These are phyloP conservation scores for Xestia xanthographa DNA, from an alignment of 2,888 invertebrate species.

Conservation along the genomic window DNA sequence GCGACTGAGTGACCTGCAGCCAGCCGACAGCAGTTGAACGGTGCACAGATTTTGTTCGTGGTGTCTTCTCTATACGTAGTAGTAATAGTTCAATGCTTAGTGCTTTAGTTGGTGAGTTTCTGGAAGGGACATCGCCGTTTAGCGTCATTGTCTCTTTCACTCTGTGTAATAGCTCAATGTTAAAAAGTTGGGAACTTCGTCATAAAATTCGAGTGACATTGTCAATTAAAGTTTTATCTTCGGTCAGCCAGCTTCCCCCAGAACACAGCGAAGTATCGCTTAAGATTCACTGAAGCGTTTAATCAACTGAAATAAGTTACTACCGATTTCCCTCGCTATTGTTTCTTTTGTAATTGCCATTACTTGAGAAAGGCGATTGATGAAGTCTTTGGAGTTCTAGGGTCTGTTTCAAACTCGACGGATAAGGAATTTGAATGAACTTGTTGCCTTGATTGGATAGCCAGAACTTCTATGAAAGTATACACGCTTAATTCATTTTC, in stretches of 20 bases:
- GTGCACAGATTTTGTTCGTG: no score
- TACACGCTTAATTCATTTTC: neutral
- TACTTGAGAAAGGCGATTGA: neutral
- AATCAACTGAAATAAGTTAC: conserved; percentile 16
- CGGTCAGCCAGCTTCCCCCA: neutral
- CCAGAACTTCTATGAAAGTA: neutral
- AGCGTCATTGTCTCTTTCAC: no score
- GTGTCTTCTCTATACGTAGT: no score
- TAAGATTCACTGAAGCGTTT: conserved; percentile 1
- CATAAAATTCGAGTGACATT: neutral
- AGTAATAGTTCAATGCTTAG: no score
- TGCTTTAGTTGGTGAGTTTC: no score
- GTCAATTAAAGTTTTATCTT: neutral
- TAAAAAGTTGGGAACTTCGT: no score
- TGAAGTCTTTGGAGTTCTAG: neutral
- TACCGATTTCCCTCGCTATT: conserved; percentile 8
- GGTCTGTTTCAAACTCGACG: neutral
- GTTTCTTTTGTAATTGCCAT: conserved; percentile 19
- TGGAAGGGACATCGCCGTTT: no score
- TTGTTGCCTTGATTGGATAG: neutral
- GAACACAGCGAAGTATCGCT: no score
- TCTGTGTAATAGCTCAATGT: no score
- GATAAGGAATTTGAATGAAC: neutral
- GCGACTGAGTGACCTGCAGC: no score
- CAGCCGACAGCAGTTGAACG: no score